Evolutionary conservation across 2,797 vertebrate species (phyloP).

Genomic region (Pitangus sulphuratus): DNA sequence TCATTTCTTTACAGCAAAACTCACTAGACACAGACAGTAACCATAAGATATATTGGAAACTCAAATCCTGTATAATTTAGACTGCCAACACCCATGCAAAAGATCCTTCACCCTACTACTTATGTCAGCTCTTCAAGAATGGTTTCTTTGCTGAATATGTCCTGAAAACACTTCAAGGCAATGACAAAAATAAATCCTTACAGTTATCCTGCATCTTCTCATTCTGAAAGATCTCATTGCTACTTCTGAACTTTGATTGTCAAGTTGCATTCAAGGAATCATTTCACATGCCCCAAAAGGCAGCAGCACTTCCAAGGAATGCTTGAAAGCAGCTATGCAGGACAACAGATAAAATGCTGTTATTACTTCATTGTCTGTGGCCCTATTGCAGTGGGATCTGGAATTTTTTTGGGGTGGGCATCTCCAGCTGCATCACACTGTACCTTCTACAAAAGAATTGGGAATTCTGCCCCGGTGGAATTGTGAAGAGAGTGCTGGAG

Average conservation of each 20-base stretch:
- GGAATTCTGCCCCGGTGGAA: background rate
- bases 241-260: background rate
- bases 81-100: conserved; percentile 37
- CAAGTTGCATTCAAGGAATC: background rate
- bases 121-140: conserved; percentile 29
- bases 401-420: background rate
- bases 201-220: background rate
- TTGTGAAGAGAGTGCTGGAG: background rate
- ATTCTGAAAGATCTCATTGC: background rate
- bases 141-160: background rate
- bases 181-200: background rate
- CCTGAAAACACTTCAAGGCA: conserved; percentile 16
- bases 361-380: background rate
- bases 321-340: background rate
- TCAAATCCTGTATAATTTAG: conserved; percentile 26
- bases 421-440: background rate
- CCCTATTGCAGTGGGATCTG: background rate
- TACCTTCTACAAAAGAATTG: background rate
- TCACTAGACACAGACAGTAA: conserved; percentile 65
- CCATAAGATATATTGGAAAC: conserved; percentile 59
- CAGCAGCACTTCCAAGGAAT: background rate
- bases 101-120: conserved; percentile 34
- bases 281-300: background rate
- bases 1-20: conserved; percentile 62
- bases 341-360: too few relatives aligned